Conservation (phyloP, 2,888 invertebrate genomes). For the Panopea generosa region DNA sequence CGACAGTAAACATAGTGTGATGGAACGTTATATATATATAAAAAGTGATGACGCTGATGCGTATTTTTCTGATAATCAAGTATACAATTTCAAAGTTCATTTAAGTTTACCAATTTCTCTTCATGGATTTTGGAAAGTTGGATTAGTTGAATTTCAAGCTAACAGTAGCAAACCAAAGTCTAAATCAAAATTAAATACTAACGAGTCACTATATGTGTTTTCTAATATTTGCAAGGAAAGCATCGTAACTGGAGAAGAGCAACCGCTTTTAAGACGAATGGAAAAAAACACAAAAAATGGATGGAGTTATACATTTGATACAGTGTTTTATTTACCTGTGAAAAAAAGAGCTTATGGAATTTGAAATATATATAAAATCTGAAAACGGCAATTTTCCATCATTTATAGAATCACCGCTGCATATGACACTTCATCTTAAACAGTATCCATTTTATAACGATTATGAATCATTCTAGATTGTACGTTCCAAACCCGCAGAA, state of each 20-base stretch:
- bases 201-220: background rate
- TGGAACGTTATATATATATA: background rate
- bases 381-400: background rate
- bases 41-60: background rate
- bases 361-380: conserved; percentile 9
- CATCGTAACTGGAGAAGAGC: background rate
- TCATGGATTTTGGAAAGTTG: background rate
- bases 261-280: conserved; percentile 1
- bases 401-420: conserved; percentile 2
- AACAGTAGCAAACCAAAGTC: background rate
- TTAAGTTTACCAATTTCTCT: background rate
- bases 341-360: background rate
- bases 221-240: background rate
- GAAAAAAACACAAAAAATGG: background rate
- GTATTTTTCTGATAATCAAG: conserved; percentile 8
- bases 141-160: background rate
- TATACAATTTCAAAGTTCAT: conserved; percentile 6
- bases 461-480: conserved; percentile 18
- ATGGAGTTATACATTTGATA: background rate
- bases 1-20: too few species aligned
- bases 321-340: conserved; percentile 2
- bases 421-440: conserved; percentile 43
- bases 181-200: background rate
- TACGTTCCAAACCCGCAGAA: conserved; percentile 56
- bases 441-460: conserved; percentile 22